A percentile compares a stretch with the other conserved stretches of the same genome.
These are phyloP conservation scores for Drosophila busckii DNA, from an alignment of 1,140 invertebrate species.

Conservation along the genomic window DNA sequence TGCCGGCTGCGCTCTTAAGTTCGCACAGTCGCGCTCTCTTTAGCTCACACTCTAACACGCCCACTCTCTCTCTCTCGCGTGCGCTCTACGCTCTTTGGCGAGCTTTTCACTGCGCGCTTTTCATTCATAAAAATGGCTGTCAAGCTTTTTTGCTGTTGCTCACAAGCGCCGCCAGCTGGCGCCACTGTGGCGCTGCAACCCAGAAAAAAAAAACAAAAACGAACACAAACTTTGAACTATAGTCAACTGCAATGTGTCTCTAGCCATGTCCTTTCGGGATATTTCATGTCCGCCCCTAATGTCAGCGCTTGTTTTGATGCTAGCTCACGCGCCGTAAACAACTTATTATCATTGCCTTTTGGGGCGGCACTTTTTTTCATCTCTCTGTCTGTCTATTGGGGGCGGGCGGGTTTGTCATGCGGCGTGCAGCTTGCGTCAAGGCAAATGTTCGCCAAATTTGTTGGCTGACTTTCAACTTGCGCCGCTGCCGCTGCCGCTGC, in stretches of 20 bases:
- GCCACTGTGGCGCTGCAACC: conserved; percentile 30
- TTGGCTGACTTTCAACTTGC: conserved; percentile 64
- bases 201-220: conserved; percentile 3
- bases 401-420: too few species aligned
- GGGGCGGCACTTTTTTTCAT: conserved; percentile 33
- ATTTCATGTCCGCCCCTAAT: conserved; percentile 72
- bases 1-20: conserved; percentile 8
- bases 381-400: not conserved
- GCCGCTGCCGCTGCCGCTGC: too few species aligned
- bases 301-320: conserved; percentile 75
- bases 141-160: conserved; percentile 60
- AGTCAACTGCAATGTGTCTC: conserved; percentile 28
- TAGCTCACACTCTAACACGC: not conserved
- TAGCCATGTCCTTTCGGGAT: not conserved
- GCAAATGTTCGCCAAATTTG: conserved; percentile 29
- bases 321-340: conserved; percentile 74
- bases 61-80: conserved; percentile 1
- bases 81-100: not conserved
- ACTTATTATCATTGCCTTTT: conserved; percentile 71
- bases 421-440: conserved; percentile 5
- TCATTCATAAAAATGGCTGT: conserved; percentile 72
- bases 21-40: conserved; percentile 11
- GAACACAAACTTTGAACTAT: conserved; percentile 10
- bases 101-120: conserved; percentile 58
- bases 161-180: conserved; percentile 60